phyloP scores from a whole-genome alignment of 2,113 vertebrate species.

The Embiotoca jacksoni region DNA sequence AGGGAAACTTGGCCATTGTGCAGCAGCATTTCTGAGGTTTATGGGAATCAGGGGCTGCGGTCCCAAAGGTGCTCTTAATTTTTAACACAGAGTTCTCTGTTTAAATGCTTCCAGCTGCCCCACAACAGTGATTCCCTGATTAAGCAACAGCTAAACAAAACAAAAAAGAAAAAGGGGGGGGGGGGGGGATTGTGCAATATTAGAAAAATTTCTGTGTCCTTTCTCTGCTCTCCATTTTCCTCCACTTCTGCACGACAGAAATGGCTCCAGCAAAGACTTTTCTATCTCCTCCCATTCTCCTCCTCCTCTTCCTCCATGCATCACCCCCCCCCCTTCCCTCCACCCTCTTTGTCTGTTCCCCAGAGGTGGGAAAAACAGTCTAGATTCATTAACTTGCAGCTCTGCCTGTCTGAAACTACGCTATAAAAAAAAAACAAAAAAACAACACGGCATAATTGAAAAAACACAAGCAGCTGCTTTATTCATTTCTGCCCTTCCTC shows the following conservation, averaged over 20 bases:
- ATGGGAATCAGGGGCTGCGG: slow-evolving; percentile 70
- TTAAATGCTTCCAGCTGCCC: slow-evolving; percentile 77
- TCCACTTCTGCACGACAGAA: slow-evolving; percentile 44
- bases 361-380: slow-evolving; percentile 71
- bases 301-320: slow-evolving; percentile 44
- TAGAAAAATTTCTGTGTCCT: not conserved
- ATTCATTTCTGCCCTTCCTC: slow-evolving; percentile 24
- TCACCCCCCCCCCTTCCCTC: slow-evolving; percentile 48
- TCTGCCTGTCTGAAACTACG: slow-evolving; percentile 71
- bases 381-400: slow-evolving; percentile 74
- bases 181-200: slow-evolving; percentile 40
- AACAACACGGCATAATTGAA: slow-evolving; percentile 67
- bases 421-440: slow-evolving; percentile 54
- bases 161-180: not conserved
- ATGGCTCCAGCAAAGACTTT: slow-evolving; percentile 40
- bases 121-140: slow-evolving; percentile 54
- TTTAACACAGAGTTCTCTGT: slow-evolving; percentile 71
- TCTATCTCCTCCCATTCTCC: slow-evolving; percentile 59
- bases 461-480: slow-evolving; percentile 62
- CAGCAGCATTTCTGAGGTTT: slow-evolving; percentile 77
- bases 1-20: slow-evolving; percentile 78
- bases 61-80: slow-evolving; percentile 77
- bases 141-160: slow-evolving; percentile 54
- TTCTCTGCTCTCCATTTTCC: slow-evolving; percentile 34
- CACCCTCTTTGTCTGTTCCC: slow-evolving; percentile 54